Conservation (phyloP, 2,888 invertebrate genomes). For the Netelia virgata region DNA sequence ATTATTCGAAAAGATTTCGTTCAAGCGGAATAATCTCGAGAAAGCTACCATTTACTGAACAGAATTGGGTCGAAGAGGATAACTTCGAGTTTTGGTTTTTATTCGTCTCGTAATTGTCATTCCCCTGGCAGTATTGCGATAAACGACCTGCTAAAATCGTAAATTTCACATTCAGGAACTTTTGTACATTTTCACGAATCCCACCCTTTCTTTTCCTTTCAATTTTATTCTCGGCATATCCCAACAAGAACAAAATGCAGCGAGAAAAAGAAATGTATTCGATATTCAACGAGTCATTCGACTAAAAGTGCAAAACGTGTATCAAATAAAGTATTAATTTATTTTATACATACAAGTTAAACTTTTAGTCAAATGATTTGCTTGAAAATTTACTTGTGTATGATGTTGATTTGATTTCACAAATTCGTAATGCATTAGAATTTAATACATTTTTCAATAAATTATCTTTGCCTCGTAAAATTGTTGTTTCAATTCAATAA, state of each 20-base stretch:
- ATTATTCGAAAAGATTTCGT: slow-evolving; percentile 26
- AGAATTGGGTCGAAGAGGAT: background rate
- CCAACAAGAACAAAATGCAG: background rate
- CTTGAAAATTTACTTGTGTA: no score
- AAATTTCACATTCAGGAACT: slow-evolving; percentile 5
- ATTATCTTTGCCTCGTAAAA: background rate
- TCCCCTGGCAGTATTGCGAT: slow-evolving; percentile 53
- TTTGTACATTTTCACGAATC: slow-evolving; percentile 10
- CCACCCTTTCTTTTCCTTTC: background rate
- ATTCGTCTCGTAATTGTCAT: slow-evolving; percentile 11
- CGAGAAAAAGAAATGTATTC: background rate
- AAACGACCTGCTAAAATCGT: slow-evolving; percentile 24
- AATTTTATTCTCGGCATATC: background rate
- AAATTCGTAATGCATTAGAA: no score
- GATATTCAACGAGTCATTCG: background rate
- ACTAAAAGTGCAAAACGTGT: background rate
- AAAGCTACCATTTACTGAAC: background rate
- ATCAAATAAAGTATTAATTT: background rate
- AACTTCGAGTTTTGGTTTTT: background rate
- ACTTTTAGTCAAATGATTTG: no score
- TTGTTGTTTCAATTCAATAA: slow-evolving; percentile 4
- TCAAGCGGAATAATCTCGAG: slow-evolving; percentile 21
- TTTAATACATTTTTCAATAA: no score
- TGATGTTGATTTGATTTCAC: no score
- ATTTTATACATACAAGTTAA: slow-evolving; percentile 2